phyloP scores from a whole-genome alignment of 2,888 invertebrate species.

The Rhingia rostrata region DNA sequence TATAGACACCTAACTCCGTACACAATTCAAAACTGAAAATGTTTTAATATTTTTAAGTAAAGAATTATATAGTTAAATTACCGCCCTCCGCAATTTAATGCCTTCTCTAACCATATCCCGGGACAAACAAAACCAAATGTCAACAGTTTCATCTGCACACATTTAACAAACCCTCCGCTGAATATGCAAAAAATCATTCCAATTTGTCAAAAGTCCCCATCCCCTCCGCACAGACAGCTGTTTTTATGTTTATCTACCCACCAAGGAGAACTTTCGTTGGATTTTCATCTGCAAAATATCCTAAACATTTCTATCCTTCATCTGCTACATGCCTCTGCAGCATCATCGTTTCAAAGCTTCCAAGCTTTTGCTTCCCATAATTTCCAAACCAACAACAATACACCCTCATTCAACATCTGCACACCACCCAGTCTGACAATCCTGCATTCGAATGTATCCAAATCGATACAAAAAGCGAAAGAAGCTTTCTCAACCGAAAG shows the following conservation, averaged over 20 bases:
- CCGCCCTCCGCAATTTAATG: neutral
- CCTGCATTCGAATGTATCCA: constrained; percentile 17
- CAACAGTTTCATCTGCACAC: constrained; percentile 2
- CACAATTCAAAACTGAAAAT: too few relatives aligned
- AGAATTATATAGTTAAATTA: constrained; percentile 26
- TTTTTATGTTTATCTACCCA: neutral
- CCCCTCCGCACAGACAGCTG: constrained; percentile 36
- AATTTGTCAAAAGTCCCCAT: too few relatives aligned
- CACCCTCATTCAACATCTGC: neutral
- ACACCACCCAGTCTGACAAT: neutral
- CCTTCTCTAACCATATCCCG: constrained; percentile 26
- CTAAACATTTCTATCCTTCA: constrained; percentile 55
- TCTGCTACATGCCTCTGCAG: constrained; percentile 67
- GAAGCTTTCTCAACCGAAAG: constrained; percentile 37
- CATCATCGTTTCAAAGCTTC: constrained; percentile 42
- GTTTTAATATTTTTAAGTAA: too few relatives aligned
- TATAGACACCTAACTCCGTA: too few relatives aligned
- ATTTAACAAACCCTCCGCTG: constrained; percentile 14
- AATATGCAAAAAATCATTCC: constrained; percentile 34
- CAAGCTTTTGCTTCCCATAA: constrained; percentile 64
- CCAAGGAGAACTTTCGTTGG: constrained; percentile 64
- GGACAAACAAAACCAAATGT: constrained; percentile 24
- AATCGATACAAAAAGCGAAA: constrained; percentile 69
- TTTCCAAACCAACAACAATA: constrained; percentile 53
- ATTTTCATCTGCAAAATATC: constrained; percentile 69